Conservation (phyloP, 1,140 invertebrate species). For the Zaprionus africanus region DNA sequence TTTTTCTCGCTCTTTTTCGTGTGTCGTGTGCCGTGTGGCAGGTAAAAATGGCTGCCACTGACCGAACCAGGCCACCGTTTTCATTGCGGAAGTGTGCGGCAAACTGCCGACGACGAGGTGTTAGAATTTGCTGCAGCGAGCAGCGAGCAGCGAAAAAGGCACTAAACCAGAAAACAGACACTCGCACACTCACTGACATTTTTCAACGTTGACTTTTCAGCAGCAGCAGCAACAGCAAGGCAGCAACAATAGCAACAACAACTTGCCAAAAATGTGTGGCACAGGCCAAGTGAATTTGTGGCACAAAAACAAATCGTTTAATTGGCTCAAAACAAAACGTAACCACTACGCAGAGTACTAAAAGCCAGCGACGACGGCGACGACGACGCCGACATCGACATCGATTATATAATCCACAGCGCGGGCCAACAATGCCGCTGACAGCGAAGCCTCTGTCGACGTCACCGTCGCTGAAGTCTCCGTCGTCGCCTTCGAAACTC, state of each 20-base stretch:
- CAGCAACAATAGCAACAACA: conserved; percentile 1
- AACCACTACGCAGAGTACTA: conserved; percentile 60
- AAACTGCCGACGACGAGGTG: conserved; percentile 67
- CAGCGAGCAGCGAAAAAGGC: conserved; percentile 39
- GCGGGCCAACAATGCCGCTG: conserved; percentile 67
- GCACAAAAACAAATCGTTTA: conserved; percentile 82
- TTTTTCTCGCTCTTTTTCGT: conserved; percentile 24
- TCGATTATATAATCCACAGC: conserved; percentile 67
- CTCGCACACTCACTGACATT: conserved; percentile 33
- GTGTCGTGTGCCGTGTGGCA: conserved; percentile 48
- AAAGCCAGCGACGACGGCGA: conserved; percentile 44
- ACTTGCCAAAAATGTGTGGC: conserved; percentile 50
- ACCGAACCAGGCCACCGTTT: conserved; percentile 37
- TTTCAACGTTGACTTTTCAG: conserved; percentile 38
- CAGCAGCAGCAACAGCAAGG: neutral
- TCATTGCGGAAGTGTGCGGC: conserved; percentile 71
- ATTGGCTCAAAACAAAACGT: conserved; percentile 79
- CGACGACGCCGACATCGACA: conserved; percentile 29
- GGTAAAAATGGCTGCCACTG: conserved; percentile 49
- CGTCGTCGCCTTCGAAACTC: conserved; percentile 33
- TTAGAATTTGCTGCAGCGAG: conserved; percentile 68
- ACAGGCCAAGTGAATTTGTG: conserved; percentile 72
- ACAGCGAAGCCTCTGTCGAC: conserved; percentile 49
- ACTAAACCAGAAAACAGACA: conserved; percentile 32
- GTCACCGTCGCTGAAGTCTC: conserved; percentile 10